Conservation (phyloP, 2,888 invertebrate genomes). For the Xestoiulus laeticollis region DNA sequence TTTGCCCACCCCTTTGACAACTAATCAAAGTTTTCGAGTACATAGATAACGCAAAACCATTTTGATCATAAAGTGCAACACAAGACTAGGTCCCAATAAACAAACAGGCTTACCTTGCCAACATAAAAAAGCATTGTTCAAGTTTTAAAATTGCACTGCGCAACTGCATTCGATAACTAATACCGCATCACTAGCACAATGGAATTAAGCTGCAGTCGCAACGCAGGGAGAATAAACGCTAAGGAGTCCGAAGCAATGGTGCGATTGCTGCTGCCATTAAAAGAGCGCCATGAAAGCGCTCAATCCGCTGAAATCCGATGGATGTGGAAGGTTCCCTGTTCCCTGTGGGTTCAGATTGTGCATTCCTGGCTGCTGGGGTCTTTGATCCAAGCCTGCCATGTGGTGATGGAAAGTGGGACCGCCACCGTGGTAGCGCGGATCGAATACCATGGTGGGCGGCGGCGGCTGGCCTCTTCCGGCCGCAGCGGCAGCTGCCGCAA, state of each 20-base stretch:
- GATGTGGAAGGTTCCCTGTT: conserved; percentile 51
- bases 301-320: conserved; percentile 55
- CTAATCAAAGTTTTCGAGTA: neutral
- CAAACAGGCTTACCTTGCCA: neutral
- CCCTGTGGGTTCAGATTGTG: conserved; percentile 53
- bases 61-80: neutral
- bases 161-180: neutral
- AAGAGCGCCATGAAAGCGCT: conserved; percentile 57
- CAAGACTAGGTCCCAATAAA: conserved; percentile 19
- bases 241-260: neutral
- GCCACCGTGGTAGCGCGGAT: conserved; percentile 55
- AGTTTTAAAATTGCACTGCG: neutral
- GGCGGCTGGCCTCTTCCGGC: conserved; percentile 51
- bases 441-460: conserved; percentile 56
- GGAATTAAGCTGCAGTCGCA: neutral
- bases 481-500: conserved; percentile 50
- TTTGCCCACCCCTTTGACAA: neutral
- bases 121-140: neutral
- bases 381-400: conserved; percentile 51
- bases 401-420: conserved; percentile 54
- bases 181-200: neutral
- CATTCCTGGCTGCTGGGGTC: conserved; percentile 53
- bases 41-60: neutral
- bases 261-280: conserved; percentile 49
- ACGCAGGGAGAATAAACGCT: neutral